Conservation (phyloP, 2,113 vertebrate genomes). For the Eulemur macaco region DNA sequence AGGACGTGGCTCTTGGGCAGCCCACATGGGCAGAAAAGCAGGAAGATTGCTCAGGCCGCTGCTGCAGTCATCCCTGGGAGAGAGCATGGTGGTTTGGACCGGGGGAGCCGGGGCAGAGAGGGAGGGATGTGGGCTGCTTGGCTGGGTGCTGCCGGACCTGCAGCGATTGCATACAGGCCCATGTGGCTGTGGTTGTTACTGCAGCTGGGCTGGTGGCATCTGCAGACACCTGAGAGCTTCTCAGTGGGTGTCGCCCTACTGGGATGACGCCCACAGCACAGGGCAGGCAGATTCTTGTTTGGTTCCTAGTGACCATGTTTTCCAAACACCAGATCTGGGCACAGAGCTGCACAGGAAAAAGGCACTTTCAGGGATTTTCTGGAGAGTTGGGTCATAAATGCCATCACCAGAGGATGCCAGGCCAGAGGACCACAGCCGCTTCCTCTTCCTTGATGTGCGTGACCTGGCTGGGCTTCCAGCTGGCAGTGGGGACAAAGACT, state of each 20-base stretch:
- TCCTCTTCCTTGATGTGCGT: fast-evolving
- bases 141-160: not conserved
- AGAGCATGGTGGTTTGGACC: not conserved
- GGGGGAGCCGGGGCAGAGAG: not conserved
- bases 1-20: not conserved
- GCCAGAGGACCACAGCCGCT: not conserved
- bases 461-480: not conserved
- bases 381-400: not conserved
- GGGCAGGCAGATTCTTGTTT: not conserved
- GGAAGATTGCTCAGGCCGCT: no score
- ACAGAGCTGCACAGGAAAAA: not conserved
- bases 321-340: not conserved
- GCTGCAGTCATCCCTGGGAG: not conserved
- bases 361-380: not conserved
- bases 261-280: not conserved
- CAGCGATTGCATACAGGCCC: not conserved
- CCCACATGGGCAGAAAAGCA: fast-evolving
- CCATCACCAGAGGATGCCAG: not conserved
- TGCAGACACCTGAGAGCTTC: not conserved
- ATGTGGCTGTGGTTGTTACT: not conserved
- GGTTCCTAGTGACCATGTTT: not conserved
- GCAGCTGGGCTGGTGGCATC: not conserved
- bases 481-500: not conserved
- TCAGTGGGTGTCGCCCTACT: not conserved
- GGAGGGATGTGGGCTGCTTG: not conserved